Conservation (phyloP, 2,888 invertebrate species). For the Eustalomyia histrio region DNA sequence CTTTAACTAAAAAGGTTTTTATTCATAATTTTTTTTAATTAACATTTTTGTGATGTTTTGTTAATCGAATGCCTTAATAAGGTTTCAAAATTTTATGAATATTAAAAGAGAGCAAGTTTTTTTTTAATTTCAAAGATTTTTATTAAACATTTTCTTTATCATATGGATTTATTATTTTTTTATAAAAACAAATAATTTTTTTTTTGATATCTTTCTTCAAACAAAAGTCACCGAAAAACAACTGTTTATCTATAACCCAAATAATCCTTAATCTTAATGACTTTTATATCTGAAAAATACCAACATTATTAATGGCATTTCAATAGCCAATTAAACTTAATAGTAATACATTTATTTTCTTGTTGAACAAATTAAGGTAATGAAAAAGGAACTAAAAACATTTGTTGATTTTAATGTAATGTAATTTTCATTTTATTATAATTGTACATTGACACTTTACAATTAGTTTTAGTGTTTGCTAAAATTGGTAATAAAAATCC, state of each 20-base stretch:
- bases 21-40: no score
- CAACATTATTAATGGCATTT: background rate
- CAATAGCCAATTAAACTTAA: background rate
- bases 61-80: no score
- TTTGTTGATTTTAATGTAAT: constrained; percentile 36
- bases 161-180: no score
- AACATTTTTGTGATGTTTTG: no score
- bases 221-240: no score
- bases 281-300: background rate
- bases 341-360: constrained; percentile 15
- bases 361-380: constrained; percentile 41
- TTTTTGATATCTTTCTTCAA: no score
- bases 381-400: constrained; percentile 41
- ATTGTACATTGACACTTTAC: constrained; percentile 63
- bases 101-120: no score
- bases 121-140: no score
- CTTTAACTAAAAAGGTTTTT: no score
- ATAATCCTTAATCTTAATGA: background rate
- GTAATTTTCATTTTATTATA: constrained; percentile 49
- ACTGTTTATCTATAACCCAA: background rate
- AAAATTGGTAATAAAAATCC: constrained; percentile 56
- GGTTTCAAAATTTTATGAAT: no score
- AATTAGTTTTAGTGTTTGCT: constrained; percentile 47
- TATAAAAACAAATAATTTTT: no score
- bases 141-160: no score